These are phyloP conservation scores for Flexamia atlantica DNA, from an alignment of 2,888 invertebrate species.

Conservation along the genomic window DNA sequence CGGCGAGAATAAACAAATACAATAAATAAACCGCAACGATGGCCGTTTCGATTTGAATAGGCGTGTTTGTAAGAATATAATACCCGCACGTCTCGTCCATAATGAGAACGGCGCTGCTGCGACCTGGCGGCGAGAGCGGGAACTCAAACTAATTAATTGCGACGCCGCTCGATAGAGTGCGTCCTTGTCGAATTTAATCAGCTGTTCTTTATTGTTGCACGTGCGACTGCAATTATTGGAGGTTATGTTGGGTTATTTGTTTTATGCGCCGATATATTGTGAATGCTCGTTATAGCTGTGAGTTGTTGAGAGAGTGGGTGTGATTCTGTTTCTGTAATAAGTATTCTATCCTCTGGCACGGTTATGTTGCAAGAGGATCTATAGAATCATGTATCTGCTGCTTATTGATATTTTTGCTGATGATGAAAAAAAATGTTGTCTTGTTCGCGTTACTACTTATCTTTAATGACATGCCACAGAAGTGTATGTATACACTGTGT, in stretches of 20 bases:
- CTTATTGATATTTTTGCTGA: no score
- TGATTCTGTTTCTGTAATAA: no score
- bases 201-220: constrained; percentile 32
- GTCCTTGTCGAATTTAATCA: constrained; percentile 39
- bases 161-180: background rate
- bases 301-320: background rate
- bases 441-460: no score
- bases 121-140: background rate
- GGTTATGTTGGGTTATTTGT: constrained; percentile 29
- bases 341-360: no score
- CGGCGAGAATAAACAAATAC: constrained; percentile 33
- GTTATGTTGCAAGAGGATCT: no score
- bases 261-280: background rate
- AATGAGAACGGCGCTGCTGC: constrained; percentile 27
- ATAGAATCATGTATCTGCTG: no score
- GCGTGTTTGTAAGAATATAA: constrained; percentile 41
- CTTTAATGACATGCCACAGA: no score
- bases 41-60: constrained; percentile 29
- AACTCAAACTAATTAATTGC: constrained; percentile 3
- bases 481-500: no score
- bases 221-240: constrained; percentile 30
- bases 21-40: constrained; percentile 12
- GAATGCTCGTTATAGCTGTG: background rate
- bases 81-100: constrained; percentile 8
- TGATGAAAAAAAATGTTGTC: no score